Evolutionary conservation across 2,888 invertebrate genomes (phyloP), one percentile per base, ranked within the genome.

Genomic region (Phaedon cochleariae): DNA sequence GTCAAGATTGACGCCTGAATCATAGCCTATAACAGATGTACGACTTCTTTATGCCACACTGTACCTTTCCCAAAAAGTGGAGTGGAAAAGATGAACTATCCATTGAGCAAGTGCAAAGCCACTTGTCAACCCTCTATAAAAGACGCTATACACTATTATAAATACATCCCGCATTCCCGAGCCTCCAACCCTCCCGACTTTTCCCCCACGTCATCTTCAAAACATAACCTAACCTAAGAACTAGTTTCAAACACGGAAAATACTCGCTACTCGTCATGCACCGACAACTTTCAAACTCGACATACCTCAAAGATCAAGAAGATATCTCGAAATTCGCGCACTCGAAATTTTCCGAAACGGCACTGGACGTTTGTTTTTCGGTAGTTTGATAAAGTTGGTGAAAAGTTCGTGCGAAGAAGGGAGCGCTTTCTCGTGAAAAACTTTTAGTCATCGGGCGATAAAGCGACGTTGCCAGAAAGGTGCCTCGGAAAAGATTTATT

Each of bases 381-480:
- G 71, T 72, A 78, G 75, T 79, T 81, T 77, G 62, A 73, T 74
- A 78, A 80, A 75, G 79, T 80, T 67, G 49, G 58, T 15, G 41
- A 67, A 77, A 77, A 80, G 79, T 79, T 80, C 79, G 71, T 72
- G 73, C 71, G 72, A 76, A 77, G 77, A 80, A 76, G 75, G 76
- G 76, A 74, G 75, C 76, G 75, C 74, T 76, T 79, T 67, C 78
- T 77, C 79, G 79, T 78, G 75, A 74, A 78, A 78, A 73, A 81
- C 80, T 79, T 74, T 80, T 81, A 80, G 77, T 73, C 77, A 76
- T 66, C 59, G 49, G 58, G 60, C 59, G 37, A 34, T 55, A 22
- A 7, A 2, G 49, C 63, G 20, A 12, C 20, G 67, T 67, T 67
- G 67, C 61, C 67, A 31, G 31, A 12, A 10, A 21, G 31, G 15